Conservation (phyloP, 1,140 invertebrate species). For the Drosophila parvula region DNA sequence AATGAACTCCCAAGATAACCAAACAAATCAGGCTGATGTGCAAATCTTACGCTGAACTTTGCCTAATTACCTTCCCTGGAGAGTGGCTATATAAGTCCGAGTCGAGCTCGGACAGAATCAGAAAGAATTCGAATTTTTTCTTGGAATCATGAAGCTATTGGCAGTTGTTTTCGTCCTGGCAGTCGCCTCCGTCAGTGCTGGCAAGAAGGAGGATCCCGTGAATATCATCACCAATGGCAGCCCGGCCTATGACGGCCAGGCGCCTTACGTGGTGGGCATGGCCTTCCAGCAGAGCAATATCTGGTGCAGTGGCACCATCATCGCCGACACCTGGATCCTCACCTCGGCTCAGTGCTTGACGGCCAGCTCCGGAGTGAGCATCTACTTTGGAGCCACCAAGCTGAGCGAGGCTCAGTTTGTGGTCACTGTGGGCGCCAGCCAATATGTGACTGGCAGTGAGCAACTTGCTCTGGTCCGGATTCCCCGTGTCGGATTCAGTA, state of each 20-base stretch:
- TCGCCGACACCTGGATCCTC: constrained; percentile 55
- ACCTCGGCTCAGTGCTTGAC: constrained; percentile 45
- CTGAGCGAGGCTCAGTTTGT: constrained; percentile 18
- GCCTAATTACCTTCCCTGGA: constrained; percentile 18
- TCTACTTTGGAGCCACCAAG: constrained; percentile 71
- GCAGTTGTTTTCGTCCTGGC: constrained; percentile 4
- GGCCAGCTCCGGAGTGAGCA: constrained; percentile 33
- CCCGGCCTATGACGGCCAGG: constrained; percentile 56
- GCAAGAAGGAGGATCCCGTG: background rate
- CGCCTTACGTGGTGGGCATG: constrained; percentile 85
- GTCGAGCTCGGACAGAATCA: background rate
- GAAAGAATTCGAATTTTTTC: background rate
- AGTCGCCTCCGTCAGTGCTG: background rate
- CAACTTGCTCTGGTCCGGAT: constrained; percentile 55
- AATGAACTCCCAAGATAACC: constrained; percentile 13
- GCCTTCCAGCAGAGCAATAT: constrained; percentile 34
- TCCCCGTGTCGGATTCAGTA: constrained; percentile 32
- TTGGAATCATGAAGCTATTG: constrained; percentile 19
- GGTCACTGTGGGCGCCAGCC: constrained; percentile 19
- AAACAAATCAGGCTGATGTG: constrained; percentile 18
- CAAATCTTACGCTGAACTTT: background rate
- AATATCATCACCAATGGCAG: constrained; percentile 52
- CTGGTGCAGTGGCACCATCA: constrained; percentile 62
- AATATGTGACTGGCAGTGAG: constrained; percentile 36
- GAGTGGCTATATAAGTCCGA: constrained; percentile 18